phyloP scores from a whole-genome alignment of 2,113 vertebrate species.

The Coptodon bakossiorum region DNA sequence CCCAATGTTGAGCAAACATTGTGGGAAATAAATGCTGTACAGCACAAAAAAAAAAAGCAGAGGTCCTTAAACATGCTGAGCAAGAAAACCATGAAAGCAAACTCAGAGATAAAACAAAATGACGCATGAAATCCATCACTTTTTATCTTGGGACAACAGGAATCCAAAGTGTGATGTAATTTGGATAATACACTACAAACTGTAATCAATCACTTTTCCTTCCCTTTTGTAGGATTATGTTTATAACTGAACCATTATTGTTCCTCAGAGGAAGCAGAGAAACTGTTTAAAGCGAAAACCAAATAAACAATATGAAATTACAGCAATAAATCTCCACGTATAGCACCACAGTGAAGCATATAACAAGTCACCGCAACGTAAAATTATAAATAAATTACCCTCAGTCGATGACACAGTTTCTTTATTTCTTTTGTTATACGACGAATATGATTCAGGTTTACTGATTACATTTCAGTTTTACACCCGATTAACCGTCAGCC shows the following conservation, averaged over 20 bases:
- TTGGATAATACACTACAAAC: background rate
- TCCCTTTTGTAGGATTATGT: background rate
- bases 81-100: background rate
- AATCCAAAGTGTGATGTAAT: background rate
- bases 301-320: background rate
- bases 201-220: background rate
- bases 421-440: background rate
- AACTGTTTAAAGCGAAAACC: background rate
- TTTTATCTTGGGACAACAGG: background rate
- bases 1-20: background rate
- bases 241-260: background rate
- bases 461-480: background rate
- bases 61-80: background rate
- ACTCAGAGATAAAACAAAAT: background rate
- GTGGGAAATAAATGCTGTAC: background rate
- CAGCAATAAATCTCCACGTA: background rate
- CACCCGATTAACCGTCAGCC: background rate
- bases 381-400: background rate
- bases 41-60: background rate
- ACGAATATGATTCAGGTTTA: background rate
- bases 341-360: background rate
- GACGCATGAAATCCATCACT: background rate
- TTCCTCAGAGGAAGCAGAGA: background rate
- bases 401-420: rapidly evolving
- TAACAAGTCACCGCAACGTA: background rate